Base-by-base conservation (phyloP, 2,113 vertebrate species). In the human region DNA sequence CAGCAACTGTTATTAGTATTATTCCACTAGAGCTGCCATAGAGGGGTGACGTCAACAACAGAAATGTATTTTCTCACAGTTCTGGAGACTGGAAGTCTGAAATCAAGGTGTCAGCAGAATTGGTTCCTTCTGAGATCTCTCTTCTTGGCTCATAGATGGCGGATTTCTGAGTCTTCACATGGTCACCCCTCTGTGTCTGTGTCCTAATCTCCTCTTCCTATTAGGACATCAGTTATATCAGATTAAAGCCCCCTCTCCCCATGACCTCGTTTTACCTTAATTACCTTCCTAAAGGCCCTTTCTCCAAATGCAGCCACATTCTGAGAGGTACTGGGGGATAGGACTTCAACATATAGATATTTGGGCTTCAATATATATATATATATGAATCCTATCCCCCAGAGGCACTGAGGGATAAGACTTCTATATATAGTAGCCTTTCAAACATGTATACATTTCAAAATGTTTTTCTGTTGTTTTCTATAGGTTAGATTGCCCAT, bases 81-180 rank as follows among this genome's bases (percentile, higher is more conserved):
- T 35, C n/a, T 8, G 0, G 20, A 50, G 10, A 40, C 61, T 40
- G 16, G 25, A 50, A 25, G 22, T 25, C 79, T 35, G 57, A 70
- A 92, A 18, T 45, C 14, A 30, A 48, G 18, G 25, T 8, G 22
- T 83, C 5, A 3, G 12, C 16, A 6, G 55, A 20, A 12, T 0
- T 68, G 75, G 23, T 30, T 83, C 25, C 35, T 43, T 61, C 52
- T 35, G 43, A 45, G 57, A 48, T n/a, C 70, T 61, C 16, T 61
- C 45, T 84, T 81, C 6, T 32, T 17, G 38, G 22, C 64, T 61
- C 30, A 3, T 4, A 2, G 22, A 17, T 20, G 3, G 73, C 18
- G 0, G 3, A 30, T 25, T 48, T 20, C 55, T 20, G 1, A 2
- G 8, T 27, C 50, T 32, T 48, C 75, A n/a, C 25, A 0, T 8